Evolutionary conservation across 2,113 vertebrate species (phyloP), one percentile per base, ranked within the genome.

Genomic region (Pseudolaguvia tuberculata): DNA sequence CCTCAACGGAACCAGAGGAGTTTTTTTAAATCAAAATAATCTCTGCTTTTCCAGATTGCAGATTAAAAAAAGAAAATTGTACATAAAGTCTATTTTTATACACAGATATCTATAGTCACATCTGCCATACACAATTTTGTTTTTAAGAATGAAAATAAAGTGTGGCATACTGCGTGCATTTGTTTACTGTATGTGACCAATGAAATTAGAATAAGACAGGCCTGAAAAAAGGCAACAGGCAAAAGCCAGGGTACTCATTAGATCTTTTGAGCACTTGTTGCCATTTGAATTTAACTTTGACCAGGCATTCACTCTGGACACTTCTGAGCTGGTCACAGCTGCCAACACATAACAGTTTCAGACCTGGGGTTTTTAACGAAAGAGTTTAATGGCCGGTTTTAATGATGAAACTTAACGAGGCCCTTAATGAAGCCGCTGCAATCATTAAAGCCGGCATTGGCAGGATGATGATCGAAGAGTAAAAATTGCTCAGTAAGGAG

Each of bases 401-500:
- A 90, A 90, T 82, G 76, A 72, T 14, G n/a, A 55, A 86, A 83
- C 85, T 87, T 91, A 91, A 91, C 86, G 88, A 90, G 89, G 86
- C 85, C 79, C 87, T 86, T 90, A 89, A 91, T 90, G 90, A 91
- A 90, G 86, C 88, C 84, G 72, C 84, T 67, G 78, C 83, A 85
- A 81, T 89, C 90, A 87, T 90, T 91, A 89, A 86, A 80, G 82
- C 84, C 78, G 81, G 47, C 73, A 84, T 83, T 81, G 80, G 15
- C 23, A 75, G 62, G 7, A 79, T 90, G 88, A 90, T 88, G 86
- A 87, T 88, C 85, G 84, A 80, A 79, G 73, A 76, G 27, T 78
- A 84, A 81, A 76, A 78, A 72, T 75, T 63, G 63, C 72, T 76
- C 76, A 35, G 76, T 51, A 48, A 47, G 77, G 72, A 70, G 35